Percentiles rank a stretch among this genome's conserved stretches.
Conservation (phyloP, 2,888 invertebrate species). For the Laspeyria flexula region DNA sequence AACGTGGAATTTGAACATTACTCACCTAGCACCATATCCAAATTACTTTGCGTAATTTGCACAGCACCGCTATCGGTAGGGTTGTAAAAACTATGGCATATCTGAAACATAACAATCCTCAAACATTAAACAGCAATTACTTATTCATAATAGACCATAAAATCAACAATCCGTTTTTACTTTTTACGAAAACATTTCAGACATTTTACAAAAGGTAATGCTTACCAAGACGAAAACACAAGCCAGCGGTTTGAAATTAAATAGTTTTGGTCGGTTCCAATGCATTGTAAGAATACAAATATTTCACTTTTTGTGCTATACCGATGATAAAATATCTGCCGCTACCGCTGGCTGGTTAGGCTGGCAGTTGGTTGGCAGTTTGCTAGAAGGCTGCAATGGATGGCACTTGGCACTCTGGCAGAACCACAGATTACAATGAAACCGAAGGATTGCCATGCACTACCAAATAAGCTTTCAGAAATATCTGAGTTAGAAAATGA, state of each 20-base stretch:
- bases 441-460: too few relatives aligned
- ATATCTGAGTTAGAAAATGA: too few relatives aligned
- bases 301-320: slow-evolving; percentile 27
- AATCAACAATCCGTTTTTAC: slow-evolving; percentile 63
- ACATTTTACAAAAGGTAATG: slow-evolving; percentile 28
- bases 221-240: slow-evolving; percentile 73
- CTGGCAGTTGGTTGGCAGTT: slow-evolving; percentile 41
- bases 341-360: slow-evolving; percentile 42
- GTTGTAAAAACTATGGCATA: slow-evolving; percentile 88
- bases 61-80: slow-evolving; percentile 94
- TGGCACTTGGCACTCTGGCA: slow-evolving; percentile 15
- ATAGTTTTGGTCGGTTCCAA: slow-evolving; percentile 55
- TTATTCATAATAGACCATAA: slow-evolving; percentile 70
- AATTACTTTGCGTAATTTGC: slow-evolving; percentile 91
- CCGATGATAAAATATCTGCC: slow-evolving; percentile 49
- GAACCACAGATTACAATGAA: slow-evolving; percentile 19
- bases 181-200: slow-evolving; percentile 33
- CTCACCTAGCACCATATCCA: slow-evolving; percentile 94
- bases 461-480: too few relatives aligned
- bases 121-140: slow-evolving; percentile 63
- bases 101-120: slow-evolving; percentile 75
- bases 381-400: slow-evolving; percentile 18
- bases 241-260: slow-evolving; percentile 62
- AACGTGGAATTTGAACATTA: slow-evolving; percentile 37
- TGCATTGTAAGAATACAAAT: slow-evolving; percentile 52